Evolutionary conservation across 2,797 vertebrate species (phyloP), one percentile per base, ranked within the genome.

Genomic region (Phoxinus dragarum): DNA sequence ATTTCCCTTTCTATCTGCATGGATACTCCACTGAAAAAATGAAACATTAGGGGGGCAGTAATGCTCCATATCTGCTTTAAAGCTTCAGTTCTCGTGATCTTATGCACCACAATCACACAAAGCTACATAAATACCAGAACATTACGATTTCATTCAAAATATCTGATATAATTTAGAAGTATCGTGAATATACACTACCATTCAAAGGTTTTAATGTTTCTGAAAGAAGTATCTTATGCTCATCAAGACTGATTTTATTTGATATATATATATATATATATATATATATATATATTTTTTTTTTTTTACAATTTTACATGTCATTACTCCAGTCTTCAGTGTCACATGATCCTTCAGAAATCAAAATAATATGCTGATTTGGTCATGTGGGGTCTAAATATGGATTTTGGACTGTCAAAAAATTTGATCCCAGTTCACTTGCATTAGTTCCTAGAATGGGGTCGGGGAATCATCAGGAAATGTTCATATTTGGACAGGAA

Each of bases 21-120:
- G 16, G 34, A 27, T 67, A 6, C 3, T 14, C 3, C 12, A 49
- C 0, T 40, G 16, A 19, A 67, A 38, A 49, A 19, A 71, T 2
- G n/a, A 84, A 78, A 91, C 95, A 93, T 89, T 88, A 95, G 95
- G 90, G 90, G 93, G 79, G 92, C 94, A 94, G 90, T 94, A 88
- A 93, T 90, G 49, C 91, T 89, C 91, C 89, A 89, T 40, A 40
- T 52, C 17, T 80, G 66, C 9, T 14, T 40, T 75, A 42, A 49
- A 83, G 59, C 27, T 73, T 47, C 21, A 68, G 27, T 34, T 52
- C 5, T 76, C 34, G 5, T 16, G 34, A 4, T 56, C 21, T 40
- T 3, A 8, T 34, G 31, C 19, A 23, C n/a, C 52, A 82, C 67
- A 56, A 54, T 11, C 42, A 31, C 74, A 82, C 75, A 77, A n/a